Percentiles rank a stretch among this genome's conserved stretches.
Conservation (phyloP, 2,797 vertebrate genomes). For the Diglossa cyanea region DNA sequence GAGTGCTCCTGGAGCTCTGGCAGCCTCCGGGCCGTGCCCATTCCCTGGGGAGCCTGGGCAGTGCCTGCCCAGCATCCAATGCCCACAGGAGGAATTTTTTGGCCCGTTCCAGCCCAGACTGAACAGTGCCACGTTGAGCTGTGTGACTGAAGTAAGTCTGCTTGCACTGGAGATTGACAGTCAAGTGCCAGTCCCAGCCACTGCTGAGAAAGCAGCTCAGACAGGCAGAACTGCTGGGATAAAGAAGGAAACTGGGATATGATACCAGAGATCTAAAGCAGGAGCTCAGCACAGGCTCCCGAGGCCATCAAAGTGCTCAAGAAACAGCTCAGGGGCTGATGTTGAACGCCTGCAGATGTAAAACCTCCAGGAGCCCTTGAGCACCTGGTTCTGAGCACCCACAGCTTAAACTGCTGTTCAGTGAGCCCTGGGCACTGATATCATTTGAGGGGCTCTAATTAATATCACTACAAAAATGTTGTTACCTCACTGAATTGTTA, state of each 20-base stretch:
- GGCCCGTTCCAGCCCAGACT: background rate
- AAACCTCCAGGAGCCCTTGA: background rate
- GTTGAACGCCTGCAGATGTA: background rate
- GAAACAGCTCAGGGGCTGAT: background rate
- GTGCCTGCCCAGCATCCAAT: background rate
- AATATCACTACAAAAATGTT: background rate
- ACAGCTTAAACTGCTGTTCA: background rate
- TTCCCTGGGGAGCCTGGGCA: background rate
- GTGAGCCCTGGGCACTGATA: background rate
- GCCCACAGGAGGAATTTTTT: background rate
- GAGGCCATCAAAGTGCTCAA: background rate
- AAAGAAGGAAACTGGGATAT: background rate
- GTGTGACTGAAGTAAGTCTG: background rate
- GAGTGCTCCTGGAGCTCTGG: accelerated
- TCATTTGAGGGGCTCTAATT: background rate
- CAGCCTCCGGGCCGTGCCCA: accelerated
- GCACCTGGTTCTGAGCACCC: background rate
- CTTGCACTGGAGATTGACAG: background rate
- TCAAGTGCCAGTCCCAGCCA: background rate
- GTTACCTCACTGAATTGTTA: background rate
- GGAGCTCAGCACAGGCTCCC: background rate
- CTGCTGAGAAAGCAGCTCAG: background rate
- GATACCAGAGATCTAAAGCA: background rate
- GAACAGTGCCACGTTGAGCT: accelerated
- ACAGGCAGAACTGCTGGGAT: background rate